Base-by-base conservation (phyloP, 2,113 vertebrate genomes). In the Clarias batrachus region DNA sequence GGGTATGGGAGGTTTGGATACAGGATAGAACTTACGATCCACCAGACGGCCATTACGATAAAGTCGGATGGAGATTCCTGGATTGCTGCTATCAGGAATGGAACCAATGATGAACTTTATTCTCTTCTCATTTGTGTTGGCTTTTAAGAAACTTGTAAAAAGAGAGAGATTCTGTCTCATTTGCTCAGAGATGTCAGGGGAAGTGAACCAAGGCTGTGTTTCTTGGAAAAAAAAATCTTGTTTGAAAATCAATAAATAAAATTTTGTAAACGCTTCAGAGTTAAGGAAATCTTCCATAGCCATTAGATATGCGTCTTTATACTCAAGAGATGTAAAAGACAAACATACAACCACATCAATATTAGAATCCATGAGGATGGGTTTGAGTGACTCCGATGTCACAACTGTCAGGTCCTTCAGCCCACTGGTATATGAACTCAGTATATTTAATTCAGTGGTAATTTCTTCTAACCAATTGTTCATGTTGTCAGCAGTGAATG, bases 271-370 rank as follows among this genome's bases (percentile, higher is more conserved):
- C 9, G 19, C 25, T 25, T 76, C 57, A 76, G 17, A 14, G 0
- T 16, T 71, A 2, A 62, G 3, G 27, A 19, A 74, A 13, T 60
- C 23, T 27, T 27, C 0, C 12, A 77, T 25, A 23, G 2, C 60
- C 16, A 13, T 48, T 37, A 91, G 87, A 30, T 83, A 88, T 0
- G 74, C 54, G 48, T 93, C 91, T 66, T 5, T 19, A 9, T 16
- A 37, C 76, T 63, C 88, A 54, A 92, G 60, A 19, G 90, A 93
- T 59, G 91, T 90, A 70, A 91, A 92, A 3, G 85, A 66, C 41
- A 91, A 91, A 37, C 89, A 90, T n/a, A 93, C 25, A 0, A 59
- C 79, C 8, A 84, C 41, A 41, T 86, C 73, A 83, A 25, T 65
- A 0, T 41, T 59, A 88, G 84, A 0, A 27, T 76, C 33, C 11